These are phyloP conservation scores for Cyclargus thomasi DNA, from an alignment of 1,140 invertebrate species.

Conservation along the genomic window DNA sequence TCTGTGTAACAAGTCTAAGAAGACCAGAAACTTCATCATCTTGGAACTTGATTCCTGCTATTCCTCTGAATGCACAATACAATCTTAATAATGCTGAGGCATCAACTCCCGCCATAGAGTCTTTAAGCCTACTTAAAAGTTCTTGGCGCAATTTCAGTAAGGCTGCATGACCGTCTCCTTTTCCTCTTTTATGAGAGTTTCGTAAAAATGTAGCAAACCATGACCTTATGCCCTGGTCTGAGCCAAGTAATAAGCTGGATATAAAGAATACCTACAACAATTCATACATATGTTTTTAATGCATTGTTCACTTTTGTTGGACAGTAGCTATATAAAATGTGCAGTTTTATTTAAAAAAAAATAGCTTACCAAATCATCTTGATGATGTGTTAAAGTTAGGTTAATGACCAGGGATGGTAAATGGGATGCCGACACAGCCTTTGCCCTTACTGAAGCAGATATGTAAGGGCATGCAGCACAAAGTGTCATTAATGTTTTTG, in stretches of 20 bases:
- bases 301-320: not conserved
- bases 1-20: slow-evolving; percentile 90
- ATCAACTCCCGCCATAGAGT: slow-evolving; percentile 59
- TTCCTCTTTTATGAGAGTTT: slow-evolving; percentile 89
- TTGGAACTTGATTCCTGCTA: slow-evolving; percentile 93
- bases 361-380: slow-evolving; percentile 60
- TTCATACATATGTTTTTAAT: not conserved
- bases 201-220: slow-evolving; percentile 96
- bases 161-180: slow-evolving; percentile 83
- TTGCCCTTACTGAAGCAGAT: slow-evolving; percentile 86
- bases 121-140: slow-evolving; percentile 79
- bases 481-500: slow-evolving; percentile 82
- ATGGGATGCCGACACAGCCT: slow-evolving; percentile 90
- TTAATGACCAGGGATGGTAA: slow-evolving; percentile 91
- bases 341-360: not conserved
- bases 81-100: slow-evolving; percentile 77
- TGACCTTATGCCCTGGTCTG: slow-evolving; percentile 89
- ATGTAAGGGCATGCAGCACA: slow-evolving; percentile 94
- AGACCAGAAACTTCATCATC: slow-evolving; percentile 93
- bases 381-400: slow-evolving; percentile 77
- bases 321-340: not conserved
- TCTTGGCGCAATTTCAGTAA: slow-evolving; percentile 87
- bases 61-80: slow-evolving; percentile 94
- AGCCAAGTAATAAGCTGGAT: slow-evolving; percentile 92
- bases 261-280: slow-evolving; percentile 86